Conservation (phyloP, 2,113 vertebrate genomes). For the Corythoichthys haematopterus region DNA sequence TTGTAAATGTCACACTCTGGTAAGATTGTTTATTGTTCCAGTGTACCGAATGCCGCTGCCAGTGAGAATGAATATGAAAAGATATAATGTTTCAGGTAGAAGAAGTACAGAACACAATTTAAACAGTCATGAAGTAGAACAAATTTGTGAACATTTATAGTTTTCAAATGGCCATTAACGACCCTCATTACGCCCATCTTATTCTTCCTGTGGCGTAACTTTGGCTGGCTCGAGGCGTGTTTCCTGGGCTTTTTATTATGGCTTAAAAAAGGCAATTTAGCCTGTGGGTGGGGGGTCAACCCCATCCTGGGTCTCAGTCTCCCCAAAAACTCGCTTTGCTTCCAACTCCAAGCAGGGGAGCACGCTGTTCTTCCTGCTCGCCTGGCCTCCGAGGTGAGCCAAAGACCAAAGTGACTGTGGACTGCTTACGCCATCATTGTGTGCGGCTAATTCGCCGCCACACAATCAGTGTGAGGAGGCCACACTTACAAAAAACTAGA, state of each 20-base stretch:
- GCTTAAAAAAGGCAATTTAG: constrained; percentile 45
- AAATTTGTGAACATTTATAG: constrained; percentile 35
- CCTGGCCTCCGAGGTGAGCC: constrained; percentile 14
- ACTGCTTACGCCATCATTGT: not conserved
- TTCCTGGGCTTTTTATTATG: constrained; percentile 57
- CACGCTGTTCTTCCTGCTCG: constrained; percentile 2
- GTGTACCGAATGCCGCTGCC: not conserved
- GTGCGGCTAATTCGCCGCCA: constrained; percentile 6
- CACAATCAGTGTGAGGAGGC: not conserved
- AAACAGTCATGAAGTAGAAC: constrained; percentile 10
- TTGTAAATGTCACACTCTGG: too few species aligned
- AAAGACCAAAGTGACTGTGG: constrained; percentile 7
- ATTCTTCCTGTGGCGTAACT: constrained; percentile 31
- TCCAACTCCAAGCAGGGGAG: constrained; percentile 23
- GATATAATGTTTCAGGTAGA: constrained; percentile 3
- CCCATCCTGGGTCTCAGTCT: constrained; percentile 14
- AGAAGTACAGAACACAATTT: constrained; percentile 7
- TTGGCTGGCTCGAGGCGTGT: constrained; percentile 39
- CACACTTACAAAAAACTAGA: not conserved
- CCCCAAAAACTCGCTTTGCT: constrained; percentile 20
- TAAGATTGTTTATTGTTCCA: not conserved
- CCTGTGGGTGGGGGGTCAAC: constrained; percentile 16
- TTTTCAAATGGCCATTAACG: constrained; percentile 53
- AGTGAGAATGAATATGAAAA: not conserved
- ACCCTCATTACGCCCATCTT: constrained; percentile 14